These are phyloP conservation scores for Ommatoiulus sabulosus DNA, from an alignment of 2,888 invertebrate genomes.

Conservation along the genomic window DNA sequence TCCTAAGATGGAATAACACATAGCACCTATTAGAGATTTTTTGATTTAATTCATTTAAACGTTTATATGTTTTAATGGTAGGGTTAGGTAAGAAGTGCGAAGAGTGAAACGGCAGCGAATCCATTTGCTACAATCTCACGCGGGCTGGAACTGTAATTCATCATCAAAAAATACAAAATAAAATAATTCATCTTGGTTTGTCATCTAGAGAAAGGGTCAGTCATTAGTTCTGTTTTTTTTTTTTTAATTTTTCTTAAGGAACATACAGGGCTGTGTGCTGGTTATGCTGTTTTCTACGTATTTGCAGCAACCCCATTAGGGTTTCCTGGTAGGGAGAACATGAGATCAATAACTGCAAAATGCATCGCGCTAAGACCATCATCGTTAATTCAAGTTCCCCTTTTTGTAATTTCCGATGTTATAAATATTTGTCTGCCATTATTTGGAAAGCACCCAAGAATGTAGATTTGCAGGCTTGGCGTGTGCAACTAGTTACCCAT, in stretches of 20 bases:
- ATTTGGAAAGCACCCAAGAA: neutral
- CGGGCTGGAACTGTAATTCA: neutral
- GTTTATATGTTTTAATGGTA: slow-evolving; percentile 23
- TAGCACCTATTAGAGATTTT: neutral
- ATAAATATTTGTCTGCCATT: neutral
- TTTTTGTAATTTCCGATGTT: neutral
- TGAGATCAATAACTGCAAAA: neutral
- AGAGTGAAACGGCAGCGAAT: slow-evolving; percentile 9
- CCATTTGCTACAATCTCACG: neutral
- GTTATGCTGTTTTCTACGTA: neutral
- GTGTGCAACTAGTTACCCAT: slow-evolving; percentile 2
- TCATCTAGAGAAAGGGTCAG: slow-evolving; percentile 7
- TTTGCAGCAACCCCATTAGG: neutral
- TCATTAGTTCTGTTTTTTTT: neutral
- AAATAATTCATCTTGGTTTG: slow-evolving; percentile 7
- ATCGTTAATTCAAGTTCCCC: neutral
- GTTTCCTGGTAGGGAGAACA: neutral
- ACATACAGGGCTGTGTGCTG: neutral
- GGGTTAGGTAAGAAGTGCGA: slow-evolving; percentile 11
- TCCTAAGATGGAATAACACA: neutral
- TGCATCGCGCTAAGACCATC: too few species aligned
- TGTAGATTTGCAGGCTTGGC: neutral
- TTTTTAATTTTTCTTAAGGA: neutral
- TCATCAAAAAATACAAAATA: neutral
- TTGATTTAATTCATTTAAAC: neutral